A percentile compares a stretch with the other conserved stretches of the same genome.
Evolutionary conservation across 2,797 vertebrate genomes (phyloP).

Genomic region (Merluccius polli): DNA sequence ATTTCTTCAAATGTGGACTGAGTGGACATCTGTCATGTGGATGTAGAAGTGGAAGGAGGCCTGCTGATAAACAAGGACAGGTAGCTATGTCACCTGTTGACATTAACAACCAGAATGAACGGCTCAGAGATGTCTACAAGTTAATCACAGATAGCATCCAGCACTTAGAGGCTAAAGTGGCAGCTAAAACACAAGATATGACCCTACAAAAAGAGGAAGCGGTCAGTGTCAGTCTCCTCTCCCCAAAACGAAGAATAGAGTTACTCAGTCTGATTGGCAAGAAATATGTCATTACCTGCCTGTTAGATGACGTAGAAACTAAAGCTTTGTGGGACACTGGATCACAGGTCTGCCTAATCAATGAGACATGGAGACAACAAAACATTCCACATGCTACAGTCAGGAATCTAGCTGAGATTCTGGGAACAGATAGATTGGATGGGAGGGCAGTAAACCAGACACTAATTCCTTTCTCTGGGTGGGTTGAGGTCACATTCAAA

Average conservation of each 20-base stretch:
- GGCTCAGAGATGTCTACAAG: background rate
- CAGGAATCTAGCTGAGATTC: background rate
- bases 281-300: constrained; percentile 9
- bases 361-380: constrained; percentile 13
- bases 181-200: too few species aligned
- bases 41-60: background rate
- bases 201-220: background rate
- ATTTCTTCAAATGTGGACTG: background rate
- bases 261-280: constrained; percentile 9
- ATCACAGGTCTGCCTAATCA: too few species aligned
- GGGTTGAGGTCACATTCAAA: constrained; percentile 12
- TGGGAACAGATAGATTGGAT: constrained; percentile 8
- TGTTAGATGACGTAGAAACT: background rate
- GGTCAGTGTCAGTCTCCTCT: too few species aligned
- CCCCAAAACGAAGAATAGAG: too few species aligned
- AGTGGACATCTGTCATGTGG: background rate
- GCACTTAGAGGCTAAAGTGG: background rate
- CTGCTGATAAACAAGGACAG: background rate
- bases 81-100: background rate
- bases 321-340: constrained; percentile 16
- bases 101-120: background rate
- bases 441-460: constrained; percentile 25
- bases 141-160: background rate
- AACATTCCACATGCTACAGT: background rate
- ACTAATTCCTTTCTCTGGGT: constrained; percentile 13